Base-by-base conservation (phyloP, 2,888 invertebrate species). In the Synanthedon myopaeformis region DNA sequence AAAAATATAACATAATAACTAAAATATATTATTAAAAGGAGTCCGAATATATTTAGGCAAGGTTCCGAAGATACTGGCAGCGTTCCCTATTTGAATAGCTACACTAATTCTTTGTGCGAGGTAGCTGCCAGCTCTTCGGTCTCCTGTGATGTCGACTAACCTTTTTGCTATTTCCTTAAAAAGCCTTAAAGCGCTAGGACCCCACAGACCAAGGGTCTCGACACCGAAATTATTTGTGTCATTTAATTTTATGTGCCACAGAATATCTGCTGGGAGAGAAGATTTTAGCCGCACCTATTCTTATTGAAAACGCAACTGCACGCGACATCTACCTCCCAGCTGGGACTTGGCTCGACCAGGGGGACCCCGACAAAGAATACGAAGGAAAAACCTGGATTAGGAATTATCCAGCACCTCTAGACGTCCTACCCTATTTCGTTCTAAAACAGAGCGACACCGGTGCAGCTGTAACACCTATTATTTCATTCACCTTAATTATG, bases 201-300 rank as follows among this genome's bases (percentile, higher is more conserved):
- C n/a, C n/a, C n/a, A n/a, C n/a, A n/a, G n/a, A n/a, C n/a, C n/a
- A n/a, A n/a, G n/a, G n/a, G n/a, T n/a, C n/a, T n/a, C n/a, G n/a
- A n/a, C n/a, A n/a, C n/a, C n/a, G n/a, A n/a, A n/a, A n/a, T n/a
- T n/a, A 45, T 11, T 45, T 45, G 48, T 17, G 2, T 35, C 17
- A 6, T 50, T 50, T 35, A 23, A 5, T 35, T 54, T 51, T 54
- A 52, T 58, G 75, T 84, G 10, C 10, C 10, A 35, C 82, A 95
- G 95, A 95, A 76, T 96, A 90, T 69, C 82, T 96, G 19, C 85
- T 96, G 10, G 96, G 95, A 3, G 92, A 94, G 61, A 86, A 89
- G 52, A 89, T 95, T 48, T 77, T 96, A 53, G 93, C 93, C 0
- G 96, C 96, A 0, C 96, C 96, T 1, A 89, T 96, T 0, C 65